These are phyloP conservation scores for Sciurus vulgaris DNA, from an alignment of 2,797 vertebrate genomes.

Conservation along the genomic window DNA sequence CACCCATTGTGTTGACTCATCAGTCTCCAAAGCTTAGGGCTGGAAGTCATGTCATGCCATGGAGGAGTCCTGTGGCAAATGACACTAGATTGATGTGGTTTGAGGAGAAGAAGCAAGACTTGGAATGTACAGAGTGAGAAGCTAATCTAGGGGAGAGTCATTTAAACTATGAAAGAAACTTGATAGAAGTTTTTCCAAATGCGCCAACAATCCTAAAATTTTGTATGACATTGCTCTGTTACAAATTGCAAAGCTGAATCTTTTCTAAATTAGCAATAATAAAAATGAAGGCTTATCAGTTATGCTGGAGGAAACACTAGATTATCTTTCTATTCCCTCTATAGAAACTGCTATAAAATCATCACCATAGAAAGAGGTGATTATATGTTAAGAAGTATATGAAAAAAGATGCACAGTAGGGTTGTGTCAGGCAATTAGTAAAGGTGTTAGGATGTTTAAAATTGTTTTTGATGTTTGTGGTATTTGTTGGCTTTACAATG, in stretches of 20 bases:
- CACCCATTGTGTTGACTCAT: too few relatives aligned
- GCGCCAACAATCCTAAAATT: constrained; percentile 39
- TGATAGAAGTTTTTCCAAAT: not conserved
- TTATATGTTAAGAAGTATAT: constrained; percentile 55
- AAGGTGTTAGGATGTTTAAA: constrained; percentile 40
- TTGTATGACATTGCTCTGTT: constrained; percentile 35
- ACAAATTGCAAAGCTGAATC: constrained; percentile 51
- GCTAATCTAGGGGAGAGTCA: not conserved
- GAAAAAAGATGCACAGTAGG: not conserved
- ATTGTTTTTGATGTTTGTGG: not conserved
- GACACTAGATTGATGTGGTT: not conserved
- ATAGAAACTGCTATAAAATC: constrained; percentile 31
- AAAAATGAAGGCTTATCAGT: constrained; percentile 27
- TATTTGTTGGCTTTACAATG: constrained; percentile 21
- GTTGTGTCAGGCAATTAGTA: constrained; percentile 26
- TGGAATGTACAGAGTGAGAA: not conserved
- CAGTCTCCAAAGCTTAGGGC: not conserved
- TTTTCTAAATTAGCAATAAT: constrained; percentile 58
- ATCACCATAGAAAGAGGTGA: not conserved
- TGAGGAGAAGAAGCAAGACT: not conserved
- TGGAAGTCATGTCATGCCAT: not conserved
- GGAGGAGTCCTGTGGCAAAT: not conserved
- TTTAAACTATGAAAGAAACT: constrained; percentile 24
- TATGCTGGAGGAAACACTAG: constrained; percentile 26
- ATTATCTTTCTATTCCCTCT: constrained; percentile 39